Conservation (phyloP, 2,113 vertebrate species). For the Dromas ardeola region DNA sequence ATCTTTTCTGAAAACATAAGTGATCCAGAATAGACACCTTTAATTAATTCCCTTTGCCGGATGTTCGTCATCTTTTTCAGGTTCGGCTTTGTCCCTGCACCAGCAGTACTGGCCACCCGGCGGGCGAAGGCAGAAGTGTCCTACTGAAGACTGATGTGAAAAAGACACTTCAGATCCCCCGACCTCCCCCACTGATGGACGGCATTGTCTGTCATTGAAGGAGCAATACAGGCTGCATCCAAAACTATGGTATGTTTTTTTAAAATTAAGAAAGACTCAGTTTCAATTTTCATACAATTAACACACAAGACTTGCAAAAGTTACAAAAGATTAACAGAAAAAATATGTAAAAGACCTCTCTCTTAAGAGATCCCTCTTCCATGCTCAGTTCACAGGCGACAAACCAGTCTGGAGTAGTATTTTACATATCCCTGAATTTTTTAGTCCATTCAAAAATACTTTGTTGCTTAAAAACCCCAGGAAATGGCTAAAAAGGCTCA, state of each 20-base stretch:
- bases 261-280: background rate
- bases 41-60: background rate
- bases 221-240: background rate
- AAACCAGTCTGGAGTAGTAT: background rate
- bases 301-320: background rate
- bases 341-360: background rate
- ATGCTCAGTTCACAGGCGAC: too few species aligned
- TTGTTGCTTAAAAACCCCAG: background rate
- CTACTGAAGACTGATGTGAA: rapidly evolving
- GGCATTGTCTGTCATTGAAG: background rate
- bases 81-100: background rate
- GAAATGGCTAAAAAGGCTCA: background rate
- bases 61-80: background rate
- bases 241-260: rapidly evolving
- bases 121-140: background rate
- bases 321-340: background rate
- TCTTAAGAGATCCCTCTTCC: background rate
- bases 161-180: background rate
- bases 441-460: background rate
- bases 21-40: background rate
- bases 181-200: background rate
- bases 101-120: rapidly evolving
- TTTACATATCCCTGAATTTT: background rate
- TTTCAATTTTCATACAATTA: background rate
- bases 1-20: rapidly evolving